Evolutionary conservation across 1,140 invertebrate genomes (phyloP).

Genomic region (Tetragnatha versicolor): DNA sequence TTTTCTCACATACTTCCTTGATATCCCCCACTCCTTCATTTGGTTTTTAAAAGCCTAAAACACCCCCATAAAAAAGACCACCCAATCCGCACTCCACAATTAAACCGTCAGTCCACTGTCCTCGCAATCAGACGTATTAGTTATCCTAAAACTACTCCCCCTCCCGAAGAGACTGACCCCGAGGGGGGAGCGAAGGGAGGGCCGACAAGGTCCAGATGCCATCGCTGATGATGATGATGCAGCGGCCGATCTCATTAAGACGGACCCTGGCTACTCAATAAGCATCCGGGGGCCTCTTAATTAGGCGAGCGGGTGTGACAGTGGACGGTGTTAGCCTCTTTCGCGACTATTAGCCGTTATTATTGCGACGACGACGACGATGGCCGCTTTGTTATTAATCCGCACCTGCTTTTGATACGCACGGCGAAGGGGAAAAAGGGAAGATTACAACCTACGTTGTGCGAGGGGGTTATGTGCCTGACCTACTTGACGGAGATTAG

Average conservation of each 20-base stretch:
- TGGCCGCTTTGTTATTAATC: no score
- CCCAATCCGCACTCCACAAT: no score
- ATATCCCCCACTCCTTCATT: no score
- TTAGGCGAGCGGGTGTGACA: slow-evolving; percentile 52
- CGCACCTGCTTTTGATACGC: no score
- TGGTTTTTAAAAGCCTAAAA: no score
- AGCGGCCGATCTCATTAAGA: slow-evolving; percentile 53
- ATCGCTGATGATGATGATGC: slow-evolving; percentile 48
- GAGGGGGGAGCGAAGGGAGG: slow-evolving; percentile 6
- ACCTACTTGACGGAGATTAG: no score
- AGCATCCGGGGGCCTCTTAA: slow-evolving; percentile 45
- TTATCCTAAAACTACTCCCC: slow-evolving; percentile 14
- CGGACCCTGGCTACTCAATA: slow-evolving; percentile 52
- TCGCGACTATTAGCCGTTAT: slow-evolving; percentile 35
- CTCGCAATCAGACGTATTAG: slow-evolving; percentile 8
- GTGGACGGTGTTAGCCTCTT: slow-evolving; percentile 40
- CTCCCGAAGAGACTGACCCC: slow-evolving; percentile 20
- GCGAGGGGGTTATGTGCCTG: no score
- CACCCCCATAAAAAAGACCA: no score
- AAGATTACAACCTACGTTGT: no score
- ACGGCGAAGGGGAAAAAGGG: no score
- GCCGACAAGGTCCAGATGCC: slow-evolving; percentile 50
- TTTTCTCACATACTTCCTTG: no score
- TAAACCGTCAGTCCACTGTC: no score
- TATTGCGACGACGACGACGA: slow-evolving; percentile 52